Evolutionary conservation across 2,888 invertebrate genomes (phyloP).

Genomic region (Chalcis sispes): DNA sequence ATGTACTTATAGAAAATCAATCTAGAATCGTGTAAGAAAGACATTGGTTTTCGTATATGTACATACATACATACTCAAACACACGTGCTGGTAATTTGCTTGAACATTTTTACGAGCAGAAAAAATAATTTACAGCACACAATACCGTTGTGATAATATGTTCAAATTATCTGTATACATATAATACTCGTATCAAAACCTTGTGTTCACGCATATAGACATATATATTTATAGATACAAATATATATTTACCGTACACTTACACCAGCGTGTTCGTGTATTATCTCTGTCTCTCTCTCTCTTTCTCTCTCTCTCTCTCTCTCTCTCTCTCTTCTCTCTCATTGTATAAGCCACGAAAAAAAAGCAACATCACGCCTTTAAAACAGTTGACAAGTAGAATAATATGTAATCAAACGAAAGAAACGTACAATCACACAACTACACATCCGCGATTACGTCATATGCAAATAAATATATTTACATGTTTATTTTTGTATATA

Average conservation of each 20-base stretch:
- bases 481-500: constrained; percentile 4
- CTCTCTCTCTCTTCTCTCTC: too few relatives aligned
- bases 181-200: not conserved
- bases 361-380: constrained; percentile 28
- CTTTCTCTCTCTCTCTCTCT: too few relatives aligned
- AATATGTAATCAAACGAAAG: not conserved
- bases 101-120: constrained; percentile 58
- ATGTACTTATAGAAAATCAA: constrained; percentile 61
- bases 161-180: constrained; percentile 27
- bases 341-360: constrained; percentile 31
- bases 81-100: constrained; percentile 71
- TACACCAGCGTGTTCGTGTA: constrained; percentile 42
- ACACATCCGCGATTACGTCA: constrained; percentile 20
- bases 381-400: constrained; percentile 11
- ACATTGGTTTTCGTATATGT: constrained; percentile 18
- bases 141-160: constrained; percentile 20
- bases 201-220: constrained; percentile 46
- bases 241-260: constrained; percentile 36
- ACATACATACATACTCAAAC: constrained; percentile 20
- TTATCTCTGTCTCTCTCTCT: not conserved
- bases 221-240: constrained; percentile 43
- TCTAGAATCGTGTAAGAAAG: constrained; percentile 59
- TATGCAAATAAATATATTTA: not conserved
- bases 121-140: constrained; percentile 59
- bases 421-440: not conserved